Evolutionary conservation across 2,888 invertebrate genomes (phyloP).

Genomic region (Geophilus truncorum): DNA sequence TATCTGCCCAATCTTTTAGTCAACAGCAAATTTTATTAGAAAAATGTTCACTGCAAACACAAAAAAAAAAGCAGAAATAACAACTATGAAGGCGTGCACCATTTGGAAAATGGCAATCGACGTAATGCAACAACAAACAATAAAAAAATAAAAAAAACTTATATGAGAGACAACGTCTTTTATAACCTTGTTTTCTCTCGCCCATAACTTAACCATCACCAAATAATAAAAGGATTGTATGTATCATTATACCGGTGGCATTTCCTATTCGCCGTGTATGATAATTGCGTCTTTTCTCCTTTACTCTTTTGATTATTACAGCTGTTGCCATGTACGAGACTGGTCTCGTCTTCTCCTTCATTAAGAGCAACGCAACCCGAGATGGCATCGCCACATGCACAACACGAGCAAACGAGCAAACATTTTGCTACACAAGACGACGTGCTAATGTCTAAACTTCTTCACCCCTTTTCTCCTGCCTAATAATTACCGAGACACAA

Average conservation of each 20-base stretch:
- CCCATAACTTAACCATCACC: neutral
- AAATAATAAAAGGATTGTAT: neutral
- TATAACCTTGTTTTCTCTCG: neutral
- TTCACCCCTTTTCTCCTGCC: neutral
- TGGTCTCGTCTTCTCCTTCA: neutral
- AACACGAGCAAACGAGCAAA: neutral
- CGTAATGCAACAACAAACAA: neutral
- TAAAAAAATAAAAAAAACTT: neutral
- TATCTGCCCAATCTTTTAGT: neutral
- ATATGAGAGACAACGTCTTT: neutral
- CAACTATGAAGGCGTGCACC: neutral
- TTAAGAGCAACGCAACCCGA: slow-evolving; percentile 3
- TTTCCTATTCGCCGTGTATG: too few relatives aligned
- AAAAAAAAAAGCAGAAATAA: neutral
- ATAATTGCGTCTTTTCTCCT: too few relatives aligned
- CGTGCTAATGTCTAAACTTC: slow-evolving; percentile 10
- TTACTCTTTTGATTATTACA: neutral
- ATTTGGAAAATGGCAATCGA: neutral
- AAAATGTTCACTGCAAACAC: neutral
- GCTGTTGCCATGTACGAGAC: neutral
- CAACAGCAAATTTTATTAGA: neutral
- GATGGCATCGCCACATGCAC: slow-evolving; percentile 2
- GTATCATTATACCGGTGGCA: neutral
- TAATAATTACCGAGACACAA: neutral
- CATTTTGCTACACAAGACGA: neutral